Evolutionary conservation across 2,888 invertebrate genomes (phyloP), one percentile per base, ranked within the genome.

Genomic region (Lasioglossum calceatum): DNA sequence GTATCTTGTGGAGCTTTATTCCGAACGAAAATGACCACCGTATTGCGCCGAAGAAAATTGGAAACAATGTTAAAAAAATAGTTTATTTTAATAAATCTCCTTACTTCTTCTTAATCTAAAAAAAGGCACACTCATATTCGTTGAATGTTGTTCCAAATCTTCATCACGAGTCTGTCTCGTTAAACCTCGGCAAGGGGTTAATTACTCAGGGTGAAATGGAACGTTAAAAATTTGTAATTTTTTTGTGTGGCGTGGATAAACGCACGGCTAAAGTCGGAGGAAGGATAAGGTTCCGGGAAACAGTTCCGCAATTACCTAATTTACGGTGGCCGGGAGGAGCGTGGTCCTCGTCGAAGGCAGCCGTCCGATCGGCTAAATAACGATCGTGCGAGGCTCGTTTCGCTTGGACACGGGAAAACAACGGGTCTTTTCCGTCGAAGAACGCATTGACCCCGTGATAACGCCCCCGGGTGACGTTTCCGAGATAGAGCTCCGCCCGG

Each of bases 311-410:
- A 32, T 64, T 32, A 32, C 64, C 32, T 64, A 64, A 64, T 64
- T 64, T 64, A 64, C 32, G 64, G 64, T 64, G 64, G 64, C 7
- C 32, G 2, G 32, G 7, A 27, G 32, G 32, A 32, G 16, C 32
- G 7, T 32, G 32, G 64, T 19, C 16, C 19, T 64, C 64, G 64
- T 64, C 67, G 67, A 70, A 14, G 36, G 8, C 23, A 36, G 36
- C 39, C 23, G 67, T 70, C 12, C 67, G 36, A 39, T 39, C 67
- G 67, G 67, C 70, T 72, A 86, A 85, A 81, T 82, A 90, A 89
- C 87, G 81, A 86, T 83, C 77, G 79, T 76, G 74, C 36, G 27
- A 36, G 27, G 44, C 75, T 90, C 81, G 90, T 84, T 74, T 70
- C 78, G 16, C n/a, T 44, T 0, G 58, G 47, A 36, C 32, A n/a